Conservation (phyloP, 2,113 vertebrate genomes). For the Cariama cristata region DNA sequence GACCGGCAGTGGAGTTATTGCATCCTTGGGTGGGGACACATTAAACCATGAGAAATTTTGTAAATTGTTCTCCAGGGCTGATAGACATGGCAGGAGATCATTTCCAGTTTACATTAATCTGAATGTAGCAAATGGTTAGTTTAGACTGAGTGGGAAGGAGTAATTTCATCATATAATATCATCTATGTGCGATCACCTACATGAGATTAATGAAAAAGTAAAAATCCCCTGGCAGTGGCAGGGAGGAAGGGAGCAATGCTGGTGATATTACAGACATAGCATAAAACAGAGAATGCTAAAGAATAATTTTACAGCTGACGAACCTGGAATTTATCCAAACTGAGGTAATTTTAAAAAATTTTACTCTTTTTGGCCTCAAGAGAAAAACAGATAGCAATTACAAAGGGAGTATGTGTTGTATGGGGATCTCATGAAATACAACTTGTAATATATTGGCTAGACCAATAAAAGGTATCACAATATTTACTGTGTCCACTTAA, state of each 20-base stretch:
- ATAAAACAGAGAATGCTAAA: not conserved
- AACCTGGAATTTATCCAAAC: not conserved
- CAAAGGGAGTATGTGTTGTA: not conserved
- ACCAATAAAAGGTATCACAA: not conserved
- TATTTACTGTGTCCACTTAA: not conserved
- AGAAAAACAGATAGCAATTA: not conserved
- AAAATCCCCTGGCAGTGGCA: not conserved
- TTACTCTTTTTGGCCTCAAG: not conserved
- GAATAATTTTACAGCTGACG: not conserved
- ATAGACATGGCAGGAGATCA: not conserved
- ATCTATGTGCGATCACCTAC: not conserved
- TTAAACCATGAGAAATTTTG: not conserved
- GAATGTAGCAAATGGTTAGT: not conserved
- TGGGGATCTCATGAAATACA: not conserved
- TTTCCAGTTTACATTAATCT: not conserved
- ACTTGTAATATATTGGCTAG: not conserved
- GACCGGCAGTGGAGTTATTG: not conserved
- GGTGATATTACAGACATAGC: not conserved
- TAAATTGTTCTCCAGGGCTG: not conserved
- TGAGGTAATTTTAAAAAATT: not conserved
- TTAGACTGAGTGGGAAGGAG: not conserved
- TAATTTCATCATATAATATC: not conserved
- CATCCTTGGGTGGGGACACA: not conserved
- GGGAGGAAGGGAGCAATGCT: not conserved
- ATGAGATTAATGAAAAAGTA: not conserved